Evolutionary conservation across 1,140 invertebrate species (phyloP).

Genomic region (Globodera ellingtonae): DNA sequence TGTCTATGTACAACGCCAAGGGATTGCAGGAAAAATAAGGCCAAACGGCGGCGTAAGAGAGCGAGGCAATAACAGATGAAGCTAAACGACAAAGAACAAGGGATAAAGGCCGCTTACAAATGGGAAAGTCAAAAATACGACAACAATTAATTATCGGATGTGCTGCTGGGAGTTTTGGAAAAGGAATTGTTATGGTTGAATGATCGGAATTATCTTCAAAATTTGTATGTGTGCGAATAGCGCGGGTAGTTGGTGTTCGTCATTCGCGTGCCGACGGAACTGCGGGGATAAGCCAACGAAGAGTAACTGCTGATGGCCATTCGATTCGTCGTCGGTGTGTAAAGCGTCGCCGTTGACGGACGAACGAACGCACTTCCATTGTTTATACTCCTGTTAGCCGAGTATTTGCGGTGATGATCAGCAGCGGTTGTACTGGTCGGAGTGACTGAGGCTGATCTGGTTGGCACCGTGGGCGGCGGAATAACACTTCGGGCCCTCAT

Average conservation of each 20-base stretch:
- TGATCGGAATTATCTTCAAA: not conserved
- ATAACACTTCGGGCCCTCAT: not conserved
- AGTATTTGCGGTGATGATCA: not conserved
- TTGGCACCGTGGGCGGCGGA: not conserved
- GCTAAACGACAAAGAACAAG: too few species aligned
- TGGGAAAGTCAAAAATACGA: too few species aligned
- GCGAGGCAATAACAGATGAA: too few species aligned
- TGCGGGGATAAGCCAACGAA: not conserved
- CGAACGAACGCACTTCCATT: not conserved
- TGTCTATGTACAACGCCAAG: too few species aligned
- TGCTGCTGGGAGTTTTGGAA: too few species aligned
- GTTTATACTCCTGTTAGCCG: not conserved
- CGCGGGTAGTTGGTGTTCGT: not conserved
- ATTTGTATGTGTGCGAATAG: conserved; percentile 2
- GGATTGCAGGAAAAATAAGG: not conserved
- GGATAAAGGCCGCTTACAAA: too few species aligned
- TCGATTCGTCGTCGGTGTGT: not conserved
- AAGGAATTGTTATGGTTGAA: too few species aligned
- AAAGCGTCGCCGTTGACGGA: not conserved
- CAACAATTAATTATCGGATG: too few species aligned
- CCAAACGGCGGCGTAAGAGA: too few species aligned
- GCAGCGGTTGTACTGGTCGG: not conserved
- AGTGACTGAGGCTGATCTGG: not conserved
- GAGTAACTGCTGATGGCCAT: not conserved
- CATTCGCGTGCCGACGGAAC: not conserved